Evolutionary conservation across 2,113 vertebrate species (phyloP), one percentile per base, ranked within the genome.

Genomic region (Pelecanoides urinatrix): DNA sequence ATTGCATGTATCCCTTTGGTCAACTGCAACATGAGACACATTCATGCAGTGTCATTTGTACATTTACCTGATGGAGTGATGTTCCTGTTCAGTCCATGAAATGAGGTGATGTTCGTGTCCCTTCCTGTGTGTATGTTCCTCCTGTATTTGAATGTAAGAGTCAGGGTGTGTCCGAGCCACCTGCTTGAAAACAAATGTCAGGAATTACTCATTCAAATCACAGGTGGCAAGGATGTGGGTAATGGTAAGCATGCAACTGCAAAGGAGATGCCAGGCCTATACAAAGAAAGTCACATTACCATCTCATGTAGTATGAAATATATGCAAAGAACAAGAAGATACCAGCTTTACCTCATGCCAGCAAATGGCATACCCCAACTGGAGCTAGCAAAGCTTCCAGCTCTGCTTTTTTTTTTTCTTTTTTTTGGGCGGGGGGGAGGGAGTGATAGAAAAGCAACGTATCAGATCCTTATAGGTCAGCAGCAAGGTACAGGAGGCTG

Each of bases 201-300:
- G 88, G 61, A 23, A 71, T 91, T 78, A 82, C 55, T 86, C 83
- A 93, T 88, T 85, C 91, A 93, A 88, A 88, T 88, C 66, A 16
- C 71, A 55, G 4, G 26, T 4, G 40, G 50, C 3, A 18, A 68
- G 53, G 78, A 36, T 5, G 15, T 18, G 67, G 44, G 58, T 26
- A 53, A 76, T 3, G 36, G 52, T 6, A 17, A 30, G 58, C n/a
- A 1, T 1, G 30, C 14, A 36, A 19, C 65, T 38, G 45, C 50
- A 61, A 17, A 45, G 34, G 82, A 72, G 81, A 11, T 26, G 56
- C 62, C 50, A 36, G 47, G 20, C 32, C 70, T 22, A 3, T 5
- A 47, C 50, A 49, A 59, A 56, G 53, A 17, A 73, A 59, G 47
- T 7, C 84, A 62, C 34, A 2, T 38, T 65, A 32, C 19, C n/a